A percentile compares a stretch with the other conserved stretches of the same genome.
phyloP scores from a whole-genome alignment of 2,888 invertebrate species.

The Lumbricus terrestris region DNA sequence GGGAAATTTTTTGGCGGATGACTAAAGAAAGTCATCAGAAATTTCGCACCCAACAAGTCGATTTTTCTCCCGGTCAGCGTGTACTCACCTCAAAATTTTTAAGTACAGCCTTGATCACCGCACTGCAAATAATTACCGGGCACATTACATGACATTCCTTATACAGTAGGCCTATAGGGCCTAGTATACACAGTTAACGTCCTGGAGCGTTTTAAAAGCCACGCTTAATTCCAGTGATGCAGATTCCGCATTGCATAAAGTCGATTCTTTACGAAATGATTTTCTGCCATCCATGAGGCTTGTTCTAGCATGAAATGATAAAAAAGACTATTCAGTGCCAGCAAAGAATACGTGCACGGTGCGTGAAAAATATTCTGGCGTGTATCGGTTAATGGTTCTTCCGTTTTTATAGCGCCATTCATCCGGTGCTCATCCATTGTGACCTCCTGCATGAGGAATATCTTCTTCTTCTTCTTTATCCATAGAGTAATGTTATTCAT shows the following conservation, averaged over 20 bases:
- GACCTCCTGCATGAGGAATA: neutral
- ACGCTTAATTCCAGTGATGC: neutral
- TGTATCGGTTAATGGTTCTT: neutral
- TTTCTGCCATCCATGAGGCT: neutral
- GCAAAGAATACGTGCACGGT: neutral
- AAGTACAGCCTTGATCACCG: too few relatives aligned
- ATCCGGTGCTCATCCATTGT: neutral
- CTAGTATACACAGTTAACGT: neutral
- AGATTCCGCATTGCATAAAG: neutral
- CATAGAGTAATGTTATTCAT: neutral
- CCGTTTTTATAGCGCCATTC: neutral
- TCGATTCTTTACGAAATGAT: neutral
- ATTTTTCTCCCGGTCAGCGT: too few relatives aligned
- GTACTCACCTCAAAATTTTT: too few relatives aligned
- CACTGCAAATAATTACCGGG: too few relatives aligned
- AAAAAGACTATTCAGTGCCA: neutral
- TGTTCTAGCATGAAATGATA: neutral
- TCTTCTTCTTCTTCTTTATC: neutral
- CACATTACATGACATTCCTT: neutral
- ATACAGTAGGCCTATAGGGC: too few relatives aligned
- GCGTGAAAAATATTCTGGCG: neutral
- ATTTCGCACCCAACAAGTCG: too few relatives aligned
- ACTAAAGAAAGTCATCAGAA: too few relatives aligned
- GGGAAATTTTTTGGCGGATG: too few relatives aligned
- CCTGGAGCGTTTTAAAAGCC: neutral